phyloP scores from a whole-genome alignment of 1,140 invertebrate genomes.

The Battus philenor region DNA sequence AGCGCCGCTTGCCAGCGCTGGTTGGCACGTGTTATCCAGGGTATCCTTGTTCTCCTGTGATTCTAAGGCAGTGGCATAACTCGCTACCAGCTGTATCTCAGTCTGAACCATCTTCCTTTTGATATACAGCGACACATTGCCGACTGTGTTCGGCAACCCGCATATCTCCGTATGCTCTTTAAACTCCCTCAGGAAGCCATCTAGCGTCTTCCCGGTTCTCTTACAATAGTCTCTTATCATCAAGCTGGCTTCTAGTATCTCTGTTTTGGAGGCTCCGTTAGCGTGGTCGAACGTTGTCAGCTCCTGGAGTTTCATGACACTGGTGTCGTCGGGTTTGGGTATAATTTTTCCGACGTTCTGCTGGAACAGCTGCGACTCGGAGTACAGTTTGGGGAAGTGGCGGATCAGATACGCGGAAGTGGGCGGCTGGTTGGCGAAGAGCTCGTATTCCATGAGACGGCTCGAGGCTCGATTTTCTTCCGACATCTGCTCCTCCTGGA shows the following conservation, averaged over 20 bases:
- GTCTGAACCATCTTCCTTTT: conserved; percentile 26
- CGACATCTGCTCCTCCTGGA: conserved; percentile 30
- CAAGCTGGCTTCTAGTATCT: conserved; percentile 30
- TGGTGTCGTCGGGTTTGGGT: conserved; percentile 20
- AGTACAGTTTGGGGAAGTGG: conserved; percentile 31
- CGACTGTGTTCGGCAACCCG: conserved; percentile 20
- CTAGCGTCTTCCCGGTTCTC: conserved; percentile 22
- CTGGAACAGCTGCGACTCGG: conserved; percentile 2
- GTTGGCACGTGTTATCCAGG: too few species aligned
- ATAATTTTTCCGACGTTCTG: conserved; percentile 16
- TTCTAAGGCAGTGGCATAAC: conserved; percentile 19
- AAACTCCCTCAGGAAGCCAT: conserved; percentile 29
- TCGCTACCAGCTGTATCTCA: conserved; percentile 25
- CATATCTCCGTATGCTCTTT: conserved; percentile 27
- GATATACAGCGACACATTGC: conserved; percentile 30
- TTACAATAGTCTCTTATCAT: conserved; percentile 33
- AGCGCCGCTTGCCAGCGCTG: too few species aligned
- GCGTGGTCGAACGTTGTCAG: conserved; percentile 21
- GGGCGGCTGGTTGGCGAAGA: conserved; percentile 27
- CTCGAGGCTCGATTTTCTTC: conserved; percentile 23
- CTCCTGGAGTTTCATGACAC: conserved; percentile 27
- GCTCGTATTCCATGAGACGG: conserved; percentile 25
- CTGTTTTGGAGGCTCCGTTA: conserved; percentile 17
- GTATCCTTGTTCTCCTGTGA: conserved; percentile 8
- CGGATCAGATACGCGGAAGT: conserved; percentile 22